phyloP scores from a whole-genome alignment of 2,797 vertebrate genomes.

The Melopsittacus undulatus region DNA sequence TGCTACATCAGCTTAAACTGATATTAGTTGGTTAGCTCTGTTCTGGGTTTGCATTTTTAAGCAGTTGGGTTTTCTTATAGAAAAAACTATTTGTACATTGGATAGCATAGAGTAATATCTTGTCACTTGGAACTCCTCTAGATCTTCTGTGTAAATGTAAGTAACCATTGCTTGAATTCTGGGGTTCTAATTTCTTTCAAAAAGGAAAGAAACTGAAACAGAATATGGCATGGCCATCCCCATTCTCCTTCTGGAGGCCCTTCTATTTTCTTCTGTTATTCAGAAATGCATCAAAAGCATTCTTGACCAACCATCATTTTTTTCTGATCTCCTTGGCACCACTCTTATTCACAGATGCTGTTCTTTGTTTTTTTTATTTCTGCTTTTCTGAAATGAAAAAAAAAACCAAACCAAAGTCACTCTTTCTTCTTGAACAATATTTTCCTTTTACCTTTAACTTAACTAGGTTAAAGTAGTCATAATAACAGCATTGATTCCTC shows the following conservation, averaged over 20 bases:
- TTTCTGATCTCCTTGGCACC: not conserved
- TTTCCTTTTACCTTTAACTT: not conserved
- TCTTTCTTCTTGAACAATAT: not conserved
- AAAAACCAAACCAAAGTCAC: not conserved
- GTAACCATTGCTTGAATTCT: not conserved
- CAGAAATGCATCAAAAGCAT: not conserved
- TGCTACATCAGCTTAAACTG: not conserved
- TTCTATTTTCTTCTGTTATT: not conserved
- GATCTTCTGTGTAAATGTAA: not conserved
- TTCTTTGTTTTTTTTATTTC: not conserved
- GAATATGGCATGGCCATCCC: not conserved
- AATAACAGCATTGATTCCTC: not conserved
- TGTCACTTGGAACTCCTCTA: not conserved
- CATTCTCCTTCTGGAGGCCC: not conserved
- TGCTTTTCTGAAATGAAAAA: not conserved
- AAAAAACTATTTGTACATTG: not conserved
- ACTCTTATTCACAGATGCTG: not conserved
- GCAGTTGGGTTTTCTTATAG: not conserved
- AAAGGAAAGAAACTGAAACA: not conserved
- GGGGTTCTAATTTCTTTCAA: not conserved
- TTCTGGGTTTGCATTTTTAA: not conserved
- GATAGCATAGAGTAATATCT: not conserved
- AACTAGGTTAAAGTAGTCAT: not conserved
- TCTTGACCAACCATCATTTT: not conserved
- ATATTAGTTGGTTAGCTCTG: not conserved